phyloP scores from a whole-genome alignment of 2,797 vertebrate genomes.

The Triplophysa bombifrons region DNA sequence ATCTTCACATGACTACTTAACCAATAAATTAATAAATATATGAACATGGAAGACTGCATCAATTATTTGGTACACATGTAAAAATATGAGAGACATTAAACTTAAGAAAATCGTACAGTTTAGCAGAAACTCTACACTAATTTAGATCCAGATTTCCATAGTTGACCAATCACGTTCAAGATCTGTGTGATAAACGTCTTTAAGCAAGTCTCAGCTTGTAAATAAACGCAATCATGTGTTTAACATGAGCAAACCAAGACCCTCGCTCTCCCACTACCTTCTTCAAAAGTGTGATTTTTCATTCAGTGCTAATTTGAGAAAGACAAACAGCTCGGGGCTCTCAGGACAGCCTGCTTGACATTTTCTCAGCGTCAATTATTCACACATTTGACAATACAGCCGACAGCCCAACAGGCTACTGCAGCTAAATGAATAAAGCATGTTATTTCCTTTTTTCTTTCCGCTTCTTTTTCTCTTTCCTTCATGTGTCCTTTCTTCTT shows the following conservation, averaged over 20 bases:
- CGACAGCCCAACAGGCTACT: conserved; percentile 51
- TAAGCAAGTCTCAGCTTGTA: not conserved
- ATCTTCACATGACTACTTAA: no score
- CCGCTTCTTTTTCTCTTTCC: conserved; percentile 19
- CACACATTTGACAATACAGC: conserved; percentile 59
- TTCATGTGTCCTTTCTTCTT: conserved; percentile 8
- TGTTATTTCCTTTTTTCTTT: conserved; percentile 33
- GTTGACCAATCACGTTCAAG: no score
- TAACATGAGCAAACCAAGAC: not conserved
- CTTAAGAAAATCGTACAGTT: no score
- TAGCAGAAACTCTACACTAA: no score
- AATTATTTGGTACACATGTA: no score
- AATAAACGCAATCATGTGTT: not conserved
- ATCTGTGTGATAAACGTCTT: not conserved
- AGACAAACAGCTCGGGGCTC: conserved; percentile 52
- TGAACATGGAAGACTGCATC: no score
- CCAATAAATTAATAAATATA: no score
- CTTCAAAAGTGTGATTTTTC: conserved; percentile 47
- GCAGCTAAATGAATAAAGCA: conserved; percentile 57
- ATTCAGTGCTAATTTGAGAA: conserved; percentile 55
- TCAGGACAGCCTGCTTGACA: conserved; percentile 54
- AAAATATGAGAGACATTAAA: no score
- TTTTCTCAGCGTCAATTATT: conserved; percentile 63
- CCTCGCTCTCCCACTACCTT: conserved; percentile 18
- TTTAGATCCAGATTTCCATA: no score